Evolutionary conservation across 2,888 invertebrate genomes (phyloP).

Genomic region (Tetropium fuscum): DNA sequence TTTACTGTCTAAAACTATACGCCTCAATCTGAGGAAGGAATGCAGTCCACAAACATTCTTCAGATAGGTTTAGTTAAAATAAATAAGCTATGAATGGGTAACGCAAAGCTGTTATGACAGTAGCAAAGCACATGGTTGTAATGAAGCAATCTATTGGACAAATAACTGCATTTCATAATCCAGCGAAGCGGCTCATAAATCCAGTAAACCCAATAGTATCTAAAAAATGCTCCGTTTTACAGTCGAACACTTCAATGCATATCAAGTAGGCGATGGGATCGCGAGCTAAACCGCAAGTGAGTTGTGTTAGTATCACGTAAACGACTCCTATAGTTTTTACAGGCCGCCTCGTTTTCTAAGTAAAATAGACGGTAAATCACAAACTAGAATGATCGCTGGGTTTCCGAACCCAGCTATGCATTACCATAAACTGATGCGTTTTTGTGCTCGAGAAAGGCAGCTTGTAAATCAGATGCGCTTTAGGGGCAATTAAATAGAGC

Average conservation of each 20-base stretch:
- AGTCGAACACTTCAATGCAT: constrained; percentile 45
- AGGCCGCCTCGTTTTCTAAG: constrained; percentile 17
- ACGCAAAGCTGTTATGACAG: too few relatives aligned
- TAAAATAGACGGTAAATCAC: constrained; percentile 20
- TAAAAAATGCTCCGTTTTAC: constrained; percentile 42
- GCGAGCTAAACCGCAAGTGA: constrained; percentile 23
- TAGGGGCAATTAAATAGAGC: too few relatives aligned
- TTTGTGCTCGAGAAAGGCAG: constrained; percentile 3
- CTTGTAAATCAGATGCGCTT: constrained; percentile 1
- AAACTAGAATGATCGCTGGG: neutral
- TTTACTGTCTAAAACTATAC: too few relatives aligned
- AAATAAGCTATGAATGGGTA: too few relatives aligned
- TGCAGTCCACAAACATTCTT: too few relatives aligned
- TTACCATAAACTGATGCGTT: constrained; percentile 14
- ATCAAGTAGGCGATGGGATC: constrained; percentile 40
- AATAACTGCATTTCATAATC: constrained; percentile 37
- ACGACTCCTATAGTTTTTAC: constrained; percentile 32
- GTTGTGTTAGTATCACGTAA: constrained; percentile 31
- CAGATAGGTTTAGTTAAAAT: too few relatives aligned
- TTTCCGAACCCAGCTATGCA: constrained; percentile 12
- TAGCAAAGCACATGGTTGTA: constrained; percentile 7
- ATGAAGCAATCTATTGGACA: constrained; percentile 29
- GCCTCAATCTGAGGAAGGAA: too few relatives aligned
- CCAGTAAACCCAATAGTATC: constrained; percentile 28
- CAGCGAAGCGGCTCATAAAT: constrained; percentile 35